phyloP scores from a whole-genome alignment of 1,140 invertebrate genomes.

The Macrostomum lignano region DNA sequence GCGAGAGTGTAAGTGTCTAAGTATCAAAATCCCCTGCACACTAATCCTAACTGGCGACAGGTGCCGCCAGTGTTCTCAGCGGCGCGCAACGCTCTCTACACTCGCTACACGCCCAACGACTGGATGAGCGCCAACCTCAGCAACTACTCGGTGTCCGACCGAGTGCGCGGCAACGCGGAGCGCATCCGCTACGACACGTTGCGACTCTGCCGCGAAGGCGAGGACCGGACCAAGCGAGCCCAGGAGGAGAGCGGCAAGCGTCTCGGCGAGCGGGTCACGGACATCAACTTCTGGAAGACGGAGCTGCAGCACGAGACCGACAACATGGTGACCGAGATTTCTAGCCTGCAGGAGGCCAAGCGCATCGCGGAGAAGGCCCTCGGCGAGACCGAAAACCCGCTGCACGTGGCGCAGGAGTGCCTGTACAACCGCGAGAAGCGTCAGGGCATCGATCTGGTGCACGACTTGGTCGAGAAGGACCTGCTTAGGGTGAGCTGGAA shows the following conservation, averaged over 20 bases:
- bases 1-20: too few species aligned
- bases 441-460: slow-evolving; percentile 45
- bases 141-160: slow-evolving; percentile 53
- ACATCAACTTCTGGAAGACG: slow-evolving; percentile 65
- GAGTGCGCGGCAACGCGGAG: slow-evolving; percentile 20
- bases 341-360: slow-evolving; percentile 43
- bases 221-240: slow-evolving; percentile 24
- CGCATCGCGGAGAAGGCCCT: slow-evolving; percentile 48
- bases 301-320: slow-evolving; percentile 57
- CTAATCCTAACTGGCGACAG: too few species aligned
- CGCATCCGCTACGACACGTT: slow-evolving; percentile 22
- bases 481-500: slow-evolving; percentile 34
- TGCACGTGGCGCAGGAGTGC: slow-evolving; percentile 69
- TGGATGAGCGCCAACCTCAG: slow-evolving; percentile 58
- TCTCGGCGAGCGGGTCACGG: slow-evolving; percentile 53
- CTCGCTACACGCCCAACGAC: slow-evolving; percentile 51
- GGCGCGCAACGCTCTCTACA: slow-evolving; percentile 26
- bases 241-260: slow-evolving; percentile 24
- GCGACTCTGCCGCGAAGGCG: slow-evolving; percentile 23
- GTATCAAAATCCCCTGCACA: too few species aligned
- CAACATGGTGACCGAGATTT: slow-evolving; percentile 47
- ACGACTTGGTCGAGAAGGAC: slow-evolving; percentile 50
- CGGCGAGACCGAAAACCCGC: slow-evolving; percentile 54
- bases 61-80: slow-evolving; percentile 24
- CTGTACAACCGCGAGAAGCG: slow-evolving; percentile 61